A percentile compares a stretch with the other conserved stretches of the same genome.
Evolutionary conservation across 2,113 vertebrate species (phyloP).

Genomic region (Uria aalge): DNA sequence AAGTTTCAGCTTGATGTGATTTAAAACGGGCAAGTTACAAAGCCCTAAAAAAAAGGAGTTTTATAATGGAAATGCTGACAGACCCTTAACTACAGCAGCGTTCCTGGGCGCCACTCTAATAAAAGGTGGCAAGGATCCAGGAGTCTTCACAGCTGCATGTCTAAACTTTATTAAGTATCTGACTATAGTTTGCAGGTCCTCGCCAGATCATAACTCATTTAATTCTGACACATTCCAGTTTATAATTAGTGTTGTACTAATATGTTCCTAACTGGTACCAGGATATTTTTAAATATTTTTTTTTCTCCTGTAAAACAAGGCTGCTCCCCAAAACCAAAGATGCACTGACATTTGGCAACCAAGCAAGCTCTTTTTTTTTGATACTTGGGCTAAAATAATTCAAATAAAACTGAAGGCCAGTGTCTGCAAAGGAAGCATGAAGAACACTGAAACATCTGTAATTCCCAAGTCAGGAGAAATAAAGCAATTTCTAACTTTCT

Average conservation of each 20-base stretch:
- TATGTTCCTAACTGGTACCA: conserved; percentile 63
- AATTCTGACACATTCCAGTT: conserved; percentile 76
- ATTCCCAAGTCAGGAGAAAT: neutral
- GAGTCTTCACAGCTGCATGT: conserved; percentile 74
- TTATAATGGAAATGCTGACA: conserved; percentile 76
- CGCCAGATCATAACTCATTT: conserved; percentile 75
- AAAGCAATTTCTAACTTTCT: neutral
- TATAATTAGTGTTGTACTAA: conserved; percentile 75
- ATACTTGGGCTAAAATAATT: conserved; percentile 30
- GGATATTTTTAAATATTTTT: conserved; percentile 33
- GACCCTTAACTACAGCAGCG: conserved; percentile 65
- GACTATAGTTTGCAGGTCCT: conserved; percentile 73
- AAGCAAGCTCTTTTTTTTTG: neutral
- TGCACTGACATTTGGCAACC: conserved; percentile 25
- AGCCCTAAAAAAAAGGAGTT: conserved; percentile 49
- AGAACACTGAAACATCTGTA: neutral
- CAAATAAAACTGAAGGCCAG: neutral
- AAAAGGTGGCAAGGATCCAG: conserved; percentile 76
- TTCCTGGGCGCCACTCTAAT: conserved; percentile 74
- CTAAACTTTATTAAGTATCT: conserved; percentile 79
- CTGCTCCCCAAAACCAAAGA: conserved; percentile 44
- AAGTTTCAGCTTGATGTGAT: conserved; percentile 68
- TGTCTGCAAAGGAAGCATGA: neutral
- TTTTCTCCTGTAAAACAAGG: conserved; percentile 37
- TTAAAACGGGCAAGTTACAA: conserved; percentile 49